Evolutionary conservation across 2,797 vertebrate genomes (phyloP).

Genomic region (Cirrhinus molitorella): DNA sequence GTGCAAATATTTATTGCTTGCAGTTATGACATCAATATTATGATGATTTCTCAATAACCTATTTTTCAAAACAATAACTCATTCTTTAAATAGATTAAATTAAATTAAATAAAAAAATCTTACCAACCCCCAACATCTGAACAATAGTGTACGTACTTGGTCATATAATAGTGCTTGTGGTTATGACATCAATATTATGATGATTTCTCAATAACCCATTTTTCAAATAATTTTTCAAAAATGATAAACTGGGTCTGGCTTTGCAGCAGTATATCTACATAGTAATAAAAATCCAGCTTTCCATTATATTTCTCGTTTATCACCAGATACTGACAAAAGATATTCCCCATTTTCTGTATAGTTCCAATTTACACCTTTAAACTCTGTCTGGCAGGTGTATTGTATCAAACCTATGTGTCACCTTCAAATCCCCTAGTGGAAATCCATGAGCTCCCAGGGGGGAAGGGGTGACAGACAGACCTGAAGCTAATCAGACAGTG

Average conservation of each 20-base stretch:
- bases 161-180: not conserved
- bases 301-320: not conserved
- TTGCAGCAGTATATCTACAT: not conserved
- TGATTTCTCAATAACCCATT: constrained; percentile 1
- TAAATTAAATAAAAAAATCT: too few relatives aligned
- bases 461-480: constrained; percentile 10
- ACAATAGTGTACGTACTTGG: not conserved
- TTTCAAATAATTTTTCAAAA: constrained; percentile 3
- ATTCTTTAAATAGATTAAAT: too few relatives aligned
- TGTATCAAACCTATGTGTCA: constrained; percentile 12
- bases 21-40: too few relatives aligned
- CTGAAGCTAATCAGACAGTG: constrained; percentile 35
- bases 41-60: too few relatives aligned
- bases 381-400: constrained; percentile 9
- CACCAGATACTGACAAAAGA: not conserved
- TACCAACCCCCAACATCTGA: not conserved
- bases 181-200: not conserved
- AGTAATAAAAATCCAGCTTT: not conserved
- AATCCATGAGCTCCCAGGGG: constrained; percentile 33
- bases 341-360: not conserved
- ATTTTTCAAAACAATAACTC: too few relatives aligned
- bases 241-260: not conserved
- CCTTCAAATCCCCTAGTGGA: constrained; percentile 37
- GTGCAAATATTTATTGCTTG: not conserved
- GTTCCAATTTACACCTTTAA: constrained; percentile 1